Evolutionary conservation across 2,888 invertebrate species (phyloP), one percentile per base, ranked within the genome.

Genomic region (Diachrysia chrysitis): DNA sequence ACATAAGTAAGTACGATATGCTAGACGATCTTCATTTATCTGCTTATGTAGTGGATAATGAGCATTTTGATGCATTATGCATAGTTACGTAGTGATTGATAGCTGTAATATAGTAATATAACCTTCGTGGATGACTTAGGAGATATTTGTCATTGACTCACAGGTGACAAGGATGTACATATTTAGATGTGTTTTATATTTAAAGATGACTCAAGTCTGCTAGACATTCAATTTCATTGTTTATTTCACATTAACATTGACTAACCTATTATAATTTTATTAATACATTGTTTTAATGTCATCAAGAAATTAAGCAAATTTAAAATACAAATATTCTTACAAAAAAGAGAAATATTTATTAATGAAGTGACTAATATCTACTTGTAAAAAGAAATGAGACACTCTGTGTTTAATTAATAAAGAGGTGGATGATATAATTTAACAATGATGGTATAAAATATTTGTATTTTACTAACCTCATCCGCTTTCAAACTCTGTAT

Each of bases 1-100:
- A 67, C 57, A n/a, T 21, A n/a, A 19, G 32, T 55, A 56, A 25
- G 66, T 58, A 63, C 48, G n/a, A n/a, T 63, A 67, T 62, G 58
- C 42, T 32, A 62, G 57, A 61, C 21, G 57, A 71, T 54, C 46
- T 64, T 66, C 57, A 65, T 65, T 60, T 74, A 66, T 68, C 54
- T 59, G 53, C 62, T 37, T 23, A 35, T 63, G 54, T 65, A 32
- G 57, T 32, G 29, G 35, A 68, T 69, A 64, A 69, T 77, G 46
- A 69, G 48, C 42, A 58, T 51, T 58, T 68, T 64, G 66, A 63
- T 69, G 68, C 56, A 62, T 58, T 56, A 51, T 57, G 62, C 66
- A 63, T 51, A 57, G 48, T 58, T 51, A 3, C 32, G 1, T 56
- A 58, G 21, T 56, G 59, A 74, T 75, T 66, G 62, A 66, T 69